Evolutionary conservation across 1,140 invertebrate species (phyloP).

Genomic region (Bursaphelenchus mucronatus): DNA sequence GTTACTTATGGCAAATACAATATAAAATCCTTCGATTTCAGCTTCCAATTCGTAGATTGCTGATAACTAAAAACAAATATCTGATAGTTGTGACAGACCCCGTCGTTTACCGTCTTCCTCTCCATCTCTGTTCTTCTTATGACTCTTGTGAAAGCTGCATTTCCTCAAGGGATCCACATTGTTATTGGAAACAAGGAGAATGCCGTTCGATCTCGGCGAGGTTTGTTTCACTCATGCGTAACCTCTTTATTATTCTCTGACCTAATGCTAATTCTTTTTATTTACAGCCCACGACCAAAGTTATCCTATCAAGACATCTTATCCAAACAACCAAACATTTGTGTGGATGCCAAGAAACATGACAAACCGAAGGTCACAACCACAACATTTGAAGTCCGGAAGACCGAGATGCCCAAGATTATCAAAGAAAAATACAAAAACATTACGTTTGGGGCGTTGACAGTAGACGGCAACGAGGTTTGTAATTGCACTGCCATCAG

Average conservation of each 20-base stretch:
- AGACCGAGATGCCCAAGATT: neutral
- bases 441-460: too few species aligned
- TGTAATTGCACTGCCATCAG: too few species aligned
- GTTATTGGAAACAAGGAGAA: conserved; percentile 37
- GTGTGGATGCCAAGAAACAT: conserved; percentile 13
- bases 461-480: too few species aligned
- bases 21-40: conserved; percentile 24
- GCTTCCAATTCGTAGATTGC: conserved; percentile 37
- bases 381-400: neutral
- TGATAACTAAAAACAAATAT: conserved; percentile 35
- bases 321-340: conserved; percentile 15
- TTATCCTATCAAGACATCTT: conserved; percentile 36
- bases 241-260: conserved; percentile 11
- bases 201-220: conserved; percentile 24
- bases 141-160: conserved; percentile 29
- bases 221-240: conserved; percentile 4
- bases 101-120: conserved; percentile 35
- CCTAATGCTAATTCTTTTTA: conserved; percentile 11
- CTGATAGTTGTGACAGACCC: conserved; percentile 43
- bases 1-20: conserved; percentile 10
- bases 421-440: too few species aligned
- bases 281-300: conserved; percentile 30
- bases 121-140: conserved; percentile 36
- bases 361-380: conserved; percentile 5
- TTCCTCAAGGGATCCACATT: conserved; percentile 38